Evolutionary conservation across 2,113 vertebrate genomes (phyloP), one percentile per base, ranked within the genome.

Genomic region (Perccottus glenii): DNA sequence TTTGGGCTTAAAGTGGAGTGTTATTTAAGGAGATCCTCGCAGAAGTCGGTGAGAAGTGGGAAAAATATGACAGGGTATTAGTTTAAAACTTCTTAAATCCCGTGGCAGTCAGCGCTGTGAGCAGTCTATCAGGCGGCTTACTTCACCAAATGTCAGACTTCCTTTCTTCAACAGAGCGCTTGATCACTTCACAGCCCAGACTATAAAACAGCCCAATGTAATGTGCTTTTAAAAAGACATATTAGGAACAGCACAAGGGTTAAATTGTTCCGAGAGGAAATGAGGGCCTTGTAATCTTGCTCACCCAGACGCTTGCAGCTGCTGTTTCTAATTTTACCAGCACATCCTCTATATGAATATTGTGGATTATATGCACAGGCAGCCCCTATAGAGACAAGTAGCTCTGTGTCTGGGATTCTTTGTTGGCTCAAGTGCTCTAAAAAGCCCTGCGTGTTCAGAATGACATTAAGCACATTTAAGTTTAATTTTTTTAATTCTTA

Each of bases 31-130:
- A 69, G 53, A 62, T 64, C 51, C 58, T 42, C 46, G 15, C 19
- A 56, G 40, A 78, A 70, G 59, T 70, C 60, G 53, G 64, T 43
- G 47, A 55, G 50, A 80, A 0, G 44, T 75, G 46, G 53, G 71
- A 75, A 88, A 77, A 69, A 70, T 78, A 57, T 77, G 83, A 78
- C 86, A 77, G 78, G 70, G 89, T 85, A 86, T 89, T 88, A 89
- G 72, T 82, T 60, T 79, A 74, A 87, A 88, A 86, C 78, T 73
- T 86, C 40, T 83, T 81, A 89, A 90, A 84, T 75, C 84, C 81
- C 33, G 14, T 53, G 73, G 78, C 81, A 70, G 79, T 73, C 74
- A 70, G 84, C 86, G 78, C 62, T 67, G 73, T 14, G 73, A 77
- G 74, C 56, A 78, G 72, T 75, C 75, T 71, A 71, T 84, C 75